Evolutionary conservation across 1,140 invertebrate genomes (phyloP).

Genomic region (Eubasilissa regina): DNA sequence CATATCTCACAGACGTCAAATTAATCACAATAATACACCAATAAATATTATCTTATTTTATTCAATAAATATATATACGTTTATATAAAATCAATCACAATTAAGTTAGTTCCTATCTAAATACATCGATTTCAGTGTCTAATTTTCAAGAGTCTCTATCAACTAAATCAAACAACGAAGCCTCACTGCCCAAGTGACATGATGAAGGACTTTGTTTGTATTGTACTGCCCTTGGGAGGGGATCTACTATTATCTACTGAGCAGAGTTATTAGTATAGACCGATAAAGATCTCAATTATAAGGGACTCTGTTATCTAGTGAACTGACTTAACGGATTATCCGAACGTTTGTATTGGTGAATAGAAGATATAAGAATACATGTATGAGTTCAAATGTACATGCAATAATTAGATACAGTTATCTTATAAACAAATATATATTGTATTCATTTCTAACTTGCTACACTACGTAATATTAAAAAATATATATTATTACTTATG

Average conservation of each 20-base stretch:
- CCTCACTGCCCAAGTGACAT: not conserved
- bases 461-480: too few relatives aligned
- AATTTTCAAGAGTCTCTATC: not conserved
- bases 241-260: not conserved
- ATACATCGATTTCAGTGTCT: not conserved
- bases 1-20: too few relatives aligned
- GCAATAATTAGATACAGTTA: too few relatives aligned
- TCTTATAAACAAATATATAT: not conserved
- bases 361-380: too few relatives aligned
- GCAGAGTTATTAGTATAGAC: slow-evolving; percentile 3
- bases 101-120: not conserved
- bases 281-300: slow-evolving; percentile 1
- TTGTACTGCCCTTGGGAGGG: not conserved
- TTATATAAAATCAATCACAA: too few relatives aligned
- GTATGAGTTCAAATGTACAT: too few relatives aligned
- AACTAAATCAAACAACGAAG: not conserved
- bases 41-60: too few relatives aligned
- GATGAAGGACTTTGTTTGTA: not conserved
- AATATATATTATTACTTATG: too few relatives aligned
- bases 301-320: not conserved
- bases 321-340: not conserved
- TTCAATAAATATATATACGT: too few relatives aligned
- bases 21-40: too few relatives aligned
- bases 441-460: too few relatives aligned
- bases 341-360: not conserved